Base-by-base conservation (phyloP, 2,888 invertebrate genomes). In the Resseliella maxima region DNA sequence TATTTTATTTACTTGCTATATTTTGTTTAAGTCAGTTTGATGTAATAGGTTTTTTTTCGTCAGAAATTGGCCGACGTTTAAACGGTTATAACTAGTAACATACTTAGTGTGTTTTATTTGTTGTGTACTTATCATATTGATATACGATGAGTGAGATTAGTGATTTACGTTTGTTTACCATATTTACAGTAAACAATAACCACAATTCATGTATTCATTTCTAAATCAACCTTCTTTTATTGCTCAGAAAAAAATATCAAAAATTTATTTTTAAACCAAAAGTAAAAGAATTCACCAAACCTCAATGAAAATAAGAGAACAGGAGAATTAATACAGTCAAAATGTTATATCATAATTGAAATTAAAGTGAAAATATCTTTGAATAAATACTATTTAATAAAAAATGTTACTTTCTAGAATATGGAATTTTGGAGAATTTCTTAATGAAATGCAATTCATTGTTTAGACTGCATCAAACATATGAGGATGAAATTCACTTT, bases 351-450 rank as follows among this genome's bases (percentile, higher is more conserved):
- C n/a, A n/a, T n/a, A n/a, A n/a, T n/a, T 8, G 41, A 41, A 41
- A 41, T 41, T 5, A 41, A 41, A 41, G 41, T 41, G 41, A 41
- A 2, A 12, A 18, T 50, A 6, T 3, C 59, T n/a, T 24, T 59
- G n/a, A 59, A 59, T 24, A 59, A 24, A n/a, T 24, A 15, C 18
- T 6, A 2, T 24, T 59, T 24, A 15, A 41, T 41, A 41, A 5
- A 41, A 41, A 41, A 41, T 12, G 12, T 8, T 41, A 41, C 12
- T 24, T 59, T 72, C 31, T 18, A 83, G 83, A 83, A 36, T 83
- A 38, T 83, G 83, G 83, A n/a, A 27, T 83, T 83, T 83, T 83
- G 38, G 15, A 83, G 21, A n/a, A n/a, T n/a, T n/a, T n/a, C n/a
- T 21, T n/a, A 2, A 38, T 6, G 21, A 83, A 83, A n/a, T 83